Evolutionary conservation across 2,113 vertebrate genomes (phyloP), one percentile per base, ranked within the genome.

Genomic region (Miniopterus natalensis): DNA sequence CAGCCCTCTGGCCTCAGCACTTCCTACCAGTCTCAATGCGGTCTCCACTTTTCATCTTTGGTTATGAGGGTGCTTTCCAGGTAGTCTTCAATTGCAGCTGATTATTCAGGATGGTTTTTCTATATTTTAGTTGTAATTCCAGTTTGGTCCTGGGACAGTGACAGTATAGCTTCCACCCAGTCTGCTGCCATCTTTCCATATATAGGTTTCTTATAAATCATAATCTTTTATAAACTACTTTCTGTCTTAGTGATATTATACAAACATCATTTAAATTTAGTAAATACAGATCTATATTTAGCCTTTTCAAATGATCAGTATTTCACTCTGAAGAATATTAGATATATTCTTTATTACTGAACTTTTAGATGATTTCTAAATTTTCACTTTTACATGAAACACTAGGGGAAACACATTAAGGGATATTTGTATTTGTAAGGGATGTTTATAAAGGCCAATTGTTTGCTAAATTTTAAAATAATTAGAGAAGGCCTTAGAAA

Each of bases 331-430:
- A 75, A 4, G 5, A 89, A 71, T 74, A 49, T 85, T 94, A 79
- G 9, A 73, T 45, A 47, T 17, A 49, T 31, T 81, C 11, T 71
- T 73, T 91, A 78, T 81, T 86, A 81, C 25, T 89, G n/a, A 84
- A 74, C 45, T 70, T 90, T 29, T 27, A 70, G 15, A 65, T 81
- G 21, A 31, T 63, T 83, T 86, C 15, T 85, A 57, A 36, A 84
- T 75, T 94, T 97, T 95, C n/a, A 45, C 21, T 71, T 66, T 84
- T 85, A 10, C 29, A 15, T 81, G 31, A 13, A 94, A 49, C 49
- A 23, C 45, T 42, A 61, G 8, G 17, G 49, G 17, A 79, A 66
- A 66, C 36, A 73, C 3, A 45, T 63, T 89, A 86, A 57, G 15
- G 7, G 10, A 36, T 79, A 55, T 51, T 55, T 49, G 88, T 92